phyloP scores from a whole-genome alignment of 2,797 vertebrate species.

The Leuciscus waleckii region DNA sequence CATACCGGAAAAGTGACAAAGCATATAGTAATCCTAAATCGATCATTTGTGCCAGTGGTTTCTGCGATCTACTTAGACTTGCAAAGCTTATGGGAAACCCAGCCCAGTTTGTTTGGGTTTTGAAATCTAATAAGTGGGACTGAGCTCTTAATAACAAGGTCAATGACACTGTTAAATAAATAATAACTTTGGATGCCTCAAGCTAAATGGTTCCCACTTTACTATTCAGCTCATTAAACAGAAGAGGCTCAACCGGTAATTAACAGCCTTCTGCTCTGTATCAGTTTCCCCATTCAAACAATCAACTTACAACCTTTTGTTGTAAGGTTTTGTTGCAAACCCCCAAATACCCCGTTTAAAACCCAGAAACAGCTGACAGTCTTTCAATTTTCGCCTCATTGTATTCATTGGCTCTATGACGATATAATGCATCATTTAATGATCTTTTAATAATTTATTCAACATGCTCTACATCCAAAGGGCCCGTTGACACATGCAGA shows the following conservation, averaged over 20 bases:
- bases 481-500: neutral
- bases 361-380: neutral
- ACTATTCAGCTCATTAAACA: conserved; percentile 52
- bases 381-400: conserved; percentile 5
- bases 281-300: conserved; percentile 48
- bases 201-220: conserved; percentile 63
- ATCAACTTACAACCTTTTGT: conserved; percentile 10
- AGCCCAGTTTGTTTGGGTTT: neutral
- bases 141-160: conserved; percentile 15
- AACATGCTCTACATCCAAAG: neutral
- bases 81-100: neutral
- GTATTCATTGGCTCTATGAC: neutral
- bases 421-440: neutral
- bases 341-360: neutral
- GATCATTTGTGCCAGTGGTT: neutral
- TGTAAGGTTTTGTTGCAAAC: neutral
- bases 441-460: conserved; percentile 13
- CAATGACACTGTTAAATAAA: conserved; percentile 33
- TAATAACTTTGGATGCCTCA: conserved; percentile 7
- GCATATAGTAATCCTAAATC: neutral
- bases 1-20: neutral
- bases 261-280: conserved; percentile 29
- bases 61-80: neutral
- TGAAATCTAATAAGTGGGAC: neutral
- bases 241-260: conserved; percentile 20